Base-by-base conservation (phyloP, 1,140 invertebrate genomes). In the Brachionus koreanus region DNA sequence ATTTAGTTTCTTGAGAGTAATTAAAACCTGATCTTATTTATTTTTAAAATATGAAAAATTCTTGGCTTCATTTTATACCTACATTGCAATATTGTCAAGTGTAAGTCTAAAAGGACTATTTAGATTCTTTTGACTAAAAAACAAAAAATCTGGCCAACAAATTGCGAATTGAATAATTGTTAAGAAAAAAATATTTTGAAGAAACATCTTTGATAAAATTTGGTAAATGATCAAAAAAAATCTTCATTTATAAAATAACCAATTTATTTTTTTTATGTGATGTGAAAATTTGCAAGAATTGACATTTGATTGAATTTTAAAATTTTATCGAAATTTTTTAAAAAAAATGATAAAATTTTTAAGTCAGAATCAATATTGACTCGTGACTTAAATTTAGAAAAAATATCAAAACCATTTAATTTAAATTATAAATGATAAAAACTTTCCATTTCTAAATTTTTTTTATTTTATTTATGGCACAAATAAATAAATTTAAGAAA, bases 1-100 rank as follows among this genome's bases (percentile, higher is more conserved):
- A 52, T 49, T 77, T 77, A 29, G 74, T 77, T 16, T 77, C 52
- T 37, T 77, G 16, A 12, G 74, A 77, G 37, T 39, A 69, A 69
- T 69, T 39, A 69, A 69, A 69, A 37, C 65, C 65, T 16, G 65
- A 69, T 5, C 65, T 69, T n/a, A 9, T 1, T 19, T 6, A 16
- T 37, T 19, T 19, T 37, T 16, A 29, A 63, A 29, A 29, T 5
- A 57, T 19, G 1, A 6, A 57, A 19, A 6, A 57, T 25, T 57
- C 10, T 25, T 19, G 29, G 3, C 5, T 63, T 25, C 61, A 63
- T 29, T 4, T 33, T 35, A 39, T 1, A 37, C n/a, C 37, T 37
- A 69, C 65, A 9, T 12, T 42, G 7, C 37, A 39, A 69, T 69
- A 69, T 69, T 69, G n/a, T 37, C 16, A 7, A 39, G 16, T 6